Percentiles rank a stretch among this genome's conserved stretches.
Conservation (phyloP, 1,140 invertebrate genomes). For the Conus betulinus region DNA sequence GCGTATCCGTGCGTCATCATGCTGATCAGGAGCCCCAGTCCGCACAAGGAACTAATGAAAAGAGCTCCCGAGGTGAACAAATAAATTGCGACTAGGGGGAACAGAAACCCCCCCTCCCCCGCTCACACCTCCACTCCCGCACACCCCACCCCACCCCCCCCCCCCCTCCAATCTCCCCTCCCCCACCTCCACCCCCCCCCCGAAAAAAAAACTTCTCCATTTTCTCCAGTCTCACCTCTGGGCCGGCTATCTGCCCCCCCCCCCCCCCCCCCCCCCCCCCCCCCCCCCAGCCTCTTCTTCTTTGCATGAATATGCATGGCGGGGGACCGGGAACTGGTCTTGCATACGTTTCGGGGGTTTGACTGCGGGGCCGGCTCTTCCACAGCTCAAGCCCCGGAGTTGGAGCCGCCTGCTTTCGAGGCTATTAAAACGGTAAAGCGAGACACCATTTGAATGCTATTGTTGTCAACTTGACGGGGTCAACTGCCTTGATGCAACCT, state of each 20-base stretch:
- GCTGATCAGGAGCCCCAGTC: constrained; percentile 13
- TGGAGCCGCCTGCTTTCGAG: not conserved
- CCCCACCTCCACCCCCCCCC: no score
- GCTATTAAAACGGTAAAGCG: not conserved
- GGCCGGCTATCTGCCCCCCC: not conserved
- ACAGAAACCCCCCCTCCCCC: no score
- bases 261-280: no score
- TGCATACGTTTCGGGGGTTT: not conserved
- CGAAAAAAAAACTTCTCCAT: no score
- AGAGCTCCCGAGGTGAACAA: constrained; percentile 19
- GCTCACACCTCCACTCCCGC: no score
- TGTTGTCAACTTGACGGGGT: constrained; percentile 5
- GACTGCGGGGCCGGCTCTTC: not conserved
- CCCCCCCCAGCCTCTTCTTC: no score
- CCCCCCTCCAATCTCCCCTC: no score
- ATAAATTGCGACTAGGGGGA: constrained; percentile 4
- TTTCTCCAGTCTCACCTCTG: not conserved
- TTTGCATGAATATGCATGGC: constrained; percentile 18
- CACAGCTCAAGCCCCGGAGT: not conserved
- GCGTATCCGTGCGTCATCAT: not conserved
- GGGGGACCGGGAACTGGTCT: not conserved
- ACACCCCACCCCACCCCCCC: no score
- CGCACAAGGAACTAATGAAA: not conserved
- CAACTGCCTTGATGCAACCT: not conserved
- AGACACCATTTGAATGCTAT: not conserved